Conservation (phyloP, 2,113 vertebrate genomes). For the Hypomesus transpacificus region DNA sequence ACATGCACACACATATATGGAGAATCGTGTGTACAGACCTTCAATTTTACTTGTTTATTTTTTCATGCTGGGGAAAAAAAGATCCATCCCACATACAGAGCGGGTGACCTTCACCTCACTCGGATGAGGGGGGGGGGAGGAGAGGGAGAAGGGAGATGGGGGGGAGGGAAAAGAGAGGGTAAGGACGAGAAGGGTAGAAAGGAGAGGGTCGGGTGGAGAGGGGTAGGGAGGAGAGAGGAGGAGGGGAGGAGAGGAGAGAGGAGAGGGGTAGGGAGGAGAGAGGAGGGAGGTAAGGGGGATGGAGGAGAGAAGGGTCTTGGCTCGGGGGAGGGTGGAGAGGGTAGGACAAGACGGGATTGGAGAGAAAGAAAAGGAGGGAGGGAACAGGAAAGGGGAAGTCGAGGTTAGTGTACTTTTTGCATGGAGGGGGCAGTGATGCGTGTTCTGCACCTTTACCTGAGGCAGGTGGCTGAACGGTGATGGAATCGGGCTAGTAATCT, state of each 20-base stretch:
- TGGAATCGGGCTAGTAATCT: no score
- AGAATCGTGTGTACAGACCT: constrained; percentile 24
- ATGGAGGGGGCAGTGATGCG: no score
- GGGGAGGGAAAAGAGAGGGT: neutral
- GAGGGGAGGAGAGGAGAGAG: neutral
- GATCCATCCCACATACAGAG: constrained; percentile 42
- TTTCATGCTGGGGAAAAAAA: constrained; percentile 19
- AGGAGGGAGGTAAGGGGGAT: no score
- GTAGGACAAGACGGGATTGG: no score
- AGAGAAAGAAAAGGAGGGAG: no score
- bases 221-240: neutral
- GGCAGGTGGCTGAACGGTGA: no score
- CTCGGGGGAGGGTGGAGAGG: no score
- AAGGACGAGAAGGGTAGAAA: neutral
- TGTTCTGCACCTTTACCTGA: no score
- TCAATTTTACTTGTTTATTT: constrained; percentile 57
- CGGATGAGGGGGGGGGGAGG: neutral
- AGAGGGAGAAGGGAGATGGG: neutral
- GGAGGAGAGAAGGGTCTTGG: no score
- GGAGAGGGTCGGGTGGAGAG: neutral
- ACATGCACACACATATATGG: neutral
- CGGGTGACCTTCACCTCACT: constrained; percentile 31
- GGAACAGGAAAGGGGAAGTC: no score
- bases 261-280: neutral
- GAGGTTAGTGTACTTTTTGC: no score